A percentile compares a stretch with the other conserved stretches of the same genome.
phyloP scores from a whole-genome alignment of 2,113 vertebrate species.

The Barbus barbus region DNA sequence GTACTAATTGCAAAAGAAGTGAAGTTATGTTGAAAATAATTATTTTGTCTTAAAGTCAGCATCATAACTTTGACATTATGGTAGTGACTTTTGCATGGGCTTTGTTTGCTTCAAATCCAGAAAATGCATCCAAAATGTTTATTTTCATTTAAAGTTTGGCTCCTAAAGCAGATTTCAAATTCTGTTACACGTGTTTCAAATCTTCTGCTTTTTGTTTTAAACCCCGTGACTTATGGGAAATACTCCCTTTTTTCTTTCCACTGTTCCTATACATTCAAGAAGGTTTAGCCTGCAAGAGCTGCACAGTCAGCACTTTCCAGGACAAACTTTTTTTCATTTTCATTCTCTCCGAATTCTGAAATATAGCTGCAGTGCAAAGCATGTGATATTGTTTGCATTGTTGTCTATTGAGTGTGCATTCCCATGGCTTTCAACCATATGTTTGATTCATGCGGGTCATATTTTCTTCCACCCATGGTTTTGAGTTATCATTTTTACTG shows the following conservation, averaged over 20 bases:
- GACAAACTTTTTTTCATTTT: slow-evolving; percentile 1
- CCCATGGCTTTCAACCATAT: neutral
- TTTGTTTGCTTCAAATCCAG: neutral
- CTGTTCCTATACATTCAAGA: neutral
- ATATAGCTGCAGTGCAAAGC: neutral
- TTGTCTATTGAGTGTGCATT: neutral
- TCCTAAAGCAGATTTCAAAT: neutral
- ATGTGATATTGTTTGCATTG: neutral
- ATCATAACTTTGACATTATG: neutral
- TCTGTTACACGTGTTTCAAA: neutral
- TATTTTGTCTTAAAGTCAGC: neutral
- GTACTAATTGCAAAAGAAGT: neutral
- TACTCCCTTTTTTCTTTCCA: neutral
- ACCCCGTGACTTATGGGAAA: neutral
- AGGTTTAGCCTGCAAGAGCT: neutral
- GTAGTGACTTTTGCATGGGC: neutral
- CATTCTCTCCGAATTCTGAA: neutral
- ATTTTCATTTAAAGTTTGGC: neutral
- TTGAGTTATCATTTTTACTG: neutral
- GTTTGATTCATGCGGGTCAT: neutral
- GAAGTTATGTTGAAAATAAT: neutral
- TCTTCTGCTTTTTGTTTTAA: neutral
- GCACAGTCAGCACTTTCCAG: neutral
- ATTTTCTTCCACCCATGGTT: neutral
- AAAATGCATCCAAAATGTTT: neutral